These are phyloP conservation scores for Lissocephala sabroskyi DNA, from an alignment of 2,888 invertebrate genomes.

Conservation along the genomic window DNA sequence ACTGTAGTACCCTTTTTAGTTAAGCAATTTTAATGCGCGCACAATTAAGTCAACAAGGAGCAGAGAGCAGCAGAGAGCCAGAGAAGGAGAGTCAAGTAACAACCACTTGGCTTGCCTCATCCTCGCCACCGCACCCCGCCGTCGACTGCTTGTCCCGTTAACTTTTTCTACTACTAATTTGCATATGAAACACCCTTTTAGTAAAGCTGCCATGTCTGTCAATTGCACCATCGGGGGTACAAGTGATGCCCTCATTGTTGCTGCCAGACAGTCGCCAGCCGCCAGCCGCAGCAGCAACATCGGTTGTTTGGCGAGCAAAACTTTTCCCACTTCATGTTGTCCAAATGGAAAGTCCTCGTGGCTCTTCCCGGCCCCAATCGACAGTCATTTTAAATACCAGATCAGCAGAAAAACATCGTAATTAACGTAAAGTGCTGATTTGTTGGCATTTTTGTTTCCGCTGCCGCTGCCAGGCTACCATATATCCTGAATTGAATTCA, in stretches of 20 bases:
- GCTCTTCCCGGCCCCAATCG: too few species aligned
- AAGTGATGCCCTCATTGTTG: neutral
- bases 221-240: constrained; percentile 8
- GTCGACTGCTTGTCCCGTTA: constrained; percentile 19
- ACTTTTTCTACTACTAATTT: constrained; percentile 35
- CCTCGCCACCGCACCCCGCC: too few species aligned
- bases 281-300: neutral
- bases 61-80: neutral
- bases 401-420: constrained; percentile 34
- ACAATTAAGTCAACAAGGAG: constrained; percentile 50
- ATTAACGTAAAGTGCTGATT: constrained; percentile 61
- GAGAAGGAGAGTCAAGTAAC: constrained; percentile 6
- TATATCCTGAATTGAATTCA: too few species aligned
- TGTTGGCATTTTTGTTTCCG: constrained; percentile 23
- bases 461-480: too few species aligned
- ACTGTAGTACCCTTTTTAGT: too few species aligned
- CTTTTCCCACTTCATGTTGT: too few species aligned
- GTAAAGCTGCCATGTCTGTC: neutral
- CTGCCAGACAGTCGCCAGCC: neutral
- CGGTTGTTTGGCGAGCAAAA: too few species aligned
- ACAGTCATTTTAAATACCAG: constrained; percentile 2
- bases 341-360: too few species aligned
- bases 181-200: constrained; percentile 34
- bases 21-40: constrained; percentile 54
- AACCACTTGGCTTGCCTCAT: too few species aligned